Percentiles rank a stretch among this genome's conserved stretches.
Conservation (phyloP, 2,797 vertebrate species). For the Rhincodon typus region DNA sequence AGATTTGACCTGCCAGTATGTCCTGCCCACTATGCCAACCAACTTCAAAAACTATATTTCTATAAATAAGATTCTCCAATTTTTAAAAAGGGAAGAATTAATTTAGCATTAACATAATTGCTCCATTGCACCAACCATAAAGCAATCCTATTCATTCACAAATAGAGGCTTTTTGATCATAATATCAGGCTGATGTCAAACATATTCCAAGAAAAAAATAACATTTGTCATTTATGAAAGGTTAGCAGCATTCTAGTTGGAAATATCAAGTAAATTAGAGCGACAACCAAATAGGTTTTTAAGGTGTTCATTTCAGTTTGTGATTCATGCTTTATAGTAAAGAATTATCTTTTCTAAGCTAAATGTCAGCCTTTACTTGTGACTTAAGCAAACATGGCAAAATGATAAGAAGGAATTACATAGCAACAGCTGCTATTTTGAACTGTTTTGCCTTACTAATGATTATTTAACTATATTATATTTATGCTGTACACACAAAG, state of each 20-base stretch:
- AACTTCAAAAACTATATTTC: not conserved
- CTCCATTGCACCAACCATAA: not conserved
- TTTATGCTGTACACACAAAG: not conserved
- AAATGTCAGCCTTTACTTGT: conserved; percentile 8
- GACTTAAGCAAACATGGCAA: conserved; percentile 26
- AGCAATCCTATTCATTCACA: not conserved
- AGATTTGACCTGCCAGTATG: not conserved
- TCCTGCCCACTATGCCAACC: not conserved
- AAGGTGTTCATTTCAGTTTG: conserved; percentile 57
- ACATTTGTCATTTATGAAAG: conserved; percentile 25
- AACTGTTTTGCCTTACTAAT: conserved; percentile 1
- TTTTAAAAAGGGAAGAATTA: not conserved
- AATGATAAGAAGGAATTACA: conserved; percentile 22
- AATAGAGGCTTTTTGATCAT: not conserved
- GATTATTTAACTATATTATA: conserved; percentile 11
- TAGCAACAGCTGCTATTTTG: conserved; percentile 29
- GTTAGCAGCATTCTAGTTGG: not conserved
- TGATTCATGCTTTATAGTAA: conserved; percentile 49
- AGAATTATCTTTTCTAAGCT: not conserved
- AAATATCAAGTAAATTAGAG: not conserved
- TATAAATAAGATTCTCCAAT: not conserved
- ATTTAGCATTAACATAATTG: not conserved
- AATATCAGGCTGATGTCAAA: not conserved
- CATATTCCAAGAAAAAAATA: not conserved
- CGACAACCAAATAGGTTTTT: not conserved